These are phyloP conservation scores for Troides helena DNA, from an alignment of 2,888 invertebrate genomes.

Conservation along the genomic window DNA sequence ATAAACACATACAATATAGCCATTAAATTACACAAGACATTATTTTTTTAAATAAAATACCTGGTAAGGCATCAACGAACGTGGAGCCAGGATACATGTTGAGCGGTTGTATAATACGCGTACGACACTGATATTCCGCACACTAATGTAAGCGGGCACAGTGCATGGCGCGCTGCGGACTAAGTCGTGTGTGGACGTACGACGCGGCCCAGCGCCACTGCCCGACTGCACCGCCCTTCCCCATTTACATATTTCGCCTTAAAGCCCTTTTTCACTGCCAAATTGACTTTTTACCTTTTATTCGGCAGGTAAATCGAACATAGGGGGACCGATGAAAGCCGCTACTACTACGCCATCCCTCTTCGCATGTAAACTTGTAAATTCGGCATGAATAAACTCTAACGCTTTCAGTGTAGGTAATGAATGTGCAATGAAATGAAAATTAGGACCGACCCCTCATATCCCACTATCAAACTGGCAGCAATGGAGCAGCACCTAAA, in stretches of 20 bases:
- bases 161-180: conserved; percentile 41
- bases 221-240: conserved; percentile 74
- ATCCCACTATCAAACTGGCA: conserved; percentile 24
- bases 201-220: conserved; percentile 49
- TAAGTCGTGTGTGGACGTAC: conserved; percentile 45
- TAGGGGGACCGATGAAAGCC: conserved; percentile 70
- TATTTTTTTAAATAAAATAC: conserved; percentile 40
- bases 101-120: conserved; percentile 30
- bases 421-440: conserved; percentile 37
- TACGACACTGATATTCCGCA: conserved; percentile 39
- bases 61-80: conserved; percentile 64
- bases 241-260: conserved; percentile 74
- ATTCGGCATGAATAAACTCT: conserved; percentile 32
- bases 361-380: conserved; percentile 41
- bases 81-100: conserved; percentile 72
- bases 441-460: conserved; percentile 24
- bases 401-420: conserved; percentile 29
- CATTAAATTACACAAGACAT: neutral
- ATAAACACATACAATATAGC: neutral
- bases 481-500: conserved; percentile 4
- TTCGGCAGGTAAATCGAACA: conserved; percentile 76
- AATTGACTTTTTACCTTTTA: conserved; percentile 80
- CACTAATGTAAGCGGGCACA: conserved; percentile 43
- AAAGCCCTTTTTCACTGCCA: conserved; percentile 75
- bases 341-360: conserved; percentile 55